Conservation (phyloP, 2,113 vertebrate genomes). For the Paedocypris sp. region DNA sequence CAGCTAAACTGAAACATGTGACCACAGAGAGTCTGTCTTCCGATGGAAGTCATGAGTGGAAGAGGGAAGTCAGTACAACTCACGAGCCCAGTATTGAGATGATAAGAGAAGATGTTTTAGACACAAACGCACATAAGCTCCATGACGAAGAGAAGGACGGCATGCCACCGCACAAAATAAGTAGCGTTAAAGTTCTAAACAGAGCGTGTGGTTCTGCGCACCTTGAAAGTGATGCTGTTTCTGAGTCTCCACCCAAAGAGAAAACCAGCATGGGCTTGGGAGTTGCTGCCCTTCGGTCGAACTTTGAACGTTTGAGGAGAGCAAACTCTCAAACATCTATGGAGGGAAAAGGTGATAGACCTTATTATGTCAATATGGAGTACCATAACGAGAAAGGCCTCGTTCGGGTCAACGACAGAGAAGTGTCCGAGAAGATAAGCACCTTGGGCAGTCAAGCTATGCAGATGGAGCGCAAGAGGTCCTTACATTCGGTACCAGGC, state of each 20-base stretch:
- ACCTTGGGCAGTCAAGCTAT: conserved; percentile 80
- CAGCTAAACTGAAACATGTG: conserved; percentile 56
- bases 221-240: conserved; percentile 60
- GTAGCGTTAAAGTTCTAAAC: conserved; percentile 45
- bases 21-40: conserved; percentile 64
- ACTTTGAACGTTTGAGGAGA: conserved; percentile 82
- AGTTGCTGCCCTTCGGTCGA: conserved; percentile 82
- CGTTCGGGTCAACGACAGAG: conserved; percentile 81
- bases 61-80: no score
- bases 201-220: conserved; percentile 43
- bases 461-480: conserved; percentile 85
- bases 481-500: conserved; percentile 65
- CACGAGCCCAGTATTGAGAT: conserved; percentile 3
- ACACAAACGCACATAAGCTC: background rate
- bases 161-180: conserved; percentile 44
- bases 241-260: conserved; percentile 63
- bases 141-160: conserved; percentile 37
- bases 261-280: conserved; percentile 75
- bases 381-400: conserved; percentile 87
- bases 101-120: background rate
- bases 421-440: conserved; percentile 85
- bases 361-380: conserved; percentile 88
- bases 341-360: conserved; percentile 65
- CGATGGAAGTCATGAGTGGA: conserved; percentile 56
- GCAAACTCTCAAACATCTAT: conserved; percentile 68